Base-by-base conservation (phyloP, 1,140 invertebrate genomes). In the Diabrotica undecimpunctata region DNA sequence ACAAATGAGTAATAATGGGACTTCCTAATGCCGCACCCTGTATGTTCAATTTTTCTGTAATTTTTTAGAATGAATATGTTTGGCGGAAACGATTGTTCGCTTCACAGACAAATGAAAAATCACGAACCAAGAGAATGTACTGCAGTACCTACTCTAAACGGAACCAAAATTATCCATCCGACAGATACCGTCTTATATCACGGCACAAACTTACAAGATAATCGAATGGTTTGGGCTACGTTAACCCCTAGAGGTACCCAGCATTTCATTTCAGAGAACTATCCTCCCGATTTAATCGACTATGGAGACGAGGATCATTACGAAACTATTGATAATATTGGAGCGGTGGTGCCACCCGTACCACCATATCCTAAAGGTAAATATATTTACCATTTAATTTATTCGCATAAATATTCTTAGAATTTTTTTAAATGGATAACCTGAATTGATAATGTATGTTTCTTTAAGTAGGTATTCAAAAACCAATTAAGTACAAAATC, bases 211-310 rank as follows among this genome's bases (percentile, higher is more conserved):
- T 13, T 75, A 9, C 73, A 79, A 6, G 85, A 88, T 74, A 86
- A 86, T 6, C 80, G 88, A n/a, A 87, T 91, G 12, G 84, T 93
- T 35, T 94, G 91, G 91, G 91, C 92, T 0, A 90, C 91, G 0
- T 79, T 94, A 7, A 93, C 91, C 5, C 91, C 92, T 0, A 82
- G 90, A 12, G 91, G 91, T 13, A 92, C 90, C 0, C 83, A 83
- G 59, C 86, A 88, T 72, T 88, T 87, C 70, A 84, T 88, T 41
- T 85, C 86, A 4, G 86, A 87, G 74, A 84, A 81, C 6, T 84
- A 85, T 72, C 83, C 83, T 79, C 5, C 70, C 50, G 70, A 76
- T 65, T 62, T 78, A 9, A 72, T 75, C 11, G 76, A 78, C 56
- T 82, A 84, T 50, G 82, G 82, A 62, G 77, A 82, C 14, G 88